A percentile compares a stretch with the other conserved stretches of the same genome.
phyloP scores from a whole-genome alignment of 2,797 vertebrate species.

The Periophthalmus magnuspinnatus region DNA sequence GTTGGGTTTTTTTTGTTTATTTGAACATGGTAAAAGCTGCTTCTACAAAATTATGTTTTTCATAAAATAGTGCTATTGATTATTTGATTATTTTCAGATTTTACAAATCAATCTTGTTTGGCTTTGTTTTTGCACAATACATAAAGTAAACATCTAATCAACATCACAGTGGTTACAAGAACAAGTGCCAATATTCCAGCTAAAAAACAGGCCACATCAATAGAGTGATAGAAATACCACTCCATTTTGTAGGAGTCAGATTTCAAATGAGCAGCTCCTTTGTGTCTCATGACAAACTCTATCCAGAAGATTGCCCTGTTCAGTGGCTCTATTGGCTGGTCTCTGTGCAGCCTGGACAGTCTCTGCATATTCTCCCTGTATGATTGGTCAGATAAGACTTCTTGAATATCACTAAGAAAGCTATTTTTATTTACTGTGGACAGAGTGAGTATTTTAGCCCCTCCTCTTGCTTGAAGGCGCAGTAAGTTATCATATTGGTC shows the following conservation, averaged over 20 bases:
- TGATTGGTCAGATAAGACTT: conserved; percentile 61
- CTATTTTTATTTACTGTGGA: conserved; percentile 48
- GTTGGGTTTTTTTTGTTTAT: no score
- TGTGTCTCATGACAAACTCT: conserved; percentile 75
- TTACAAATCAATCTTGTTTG: conserved; percentile 37
- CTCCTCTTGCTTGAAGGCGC: conserved; percentile 61
- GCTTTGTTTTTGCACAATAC: conserved; percentile 45
- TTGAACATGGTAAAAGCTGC: no score
- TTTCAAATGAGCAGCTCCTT: conserved; percentile 70
- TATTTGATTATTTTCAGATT: no score
- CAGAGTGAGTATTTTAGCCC: conserved; percentile 54
- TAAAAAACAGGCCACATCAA: conserved; percentile 60
- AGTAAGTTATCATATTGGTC: conserved; percentile 72
- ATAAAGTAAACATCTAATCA: conserved; percentile 48
- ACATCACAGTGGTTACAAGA: conserved; percentile 22
- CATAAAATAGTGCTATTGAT: background rate
- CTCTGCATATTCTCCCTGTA: conserved; percentile 71
- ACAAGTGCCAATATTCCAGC: conserved; percentile 23
- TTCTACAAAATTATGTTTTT: background rate
- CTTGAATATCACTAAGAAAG: conserved; percentile 62
- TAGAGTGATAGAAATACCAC: conserved; percentile 66
- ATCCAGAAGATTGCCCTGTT: conserved; percentile 73
- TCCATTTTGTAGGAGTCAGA: conserved; percentile 59
- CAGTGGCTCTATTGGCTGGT: conserved; percentile 54
- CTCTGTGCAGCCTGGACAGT: conserved; percentile 68